Evolutionary conservation across 2,113 vertebrate species (phyloP).

Genomic region (Tachuris rubrigastra): DNA sequence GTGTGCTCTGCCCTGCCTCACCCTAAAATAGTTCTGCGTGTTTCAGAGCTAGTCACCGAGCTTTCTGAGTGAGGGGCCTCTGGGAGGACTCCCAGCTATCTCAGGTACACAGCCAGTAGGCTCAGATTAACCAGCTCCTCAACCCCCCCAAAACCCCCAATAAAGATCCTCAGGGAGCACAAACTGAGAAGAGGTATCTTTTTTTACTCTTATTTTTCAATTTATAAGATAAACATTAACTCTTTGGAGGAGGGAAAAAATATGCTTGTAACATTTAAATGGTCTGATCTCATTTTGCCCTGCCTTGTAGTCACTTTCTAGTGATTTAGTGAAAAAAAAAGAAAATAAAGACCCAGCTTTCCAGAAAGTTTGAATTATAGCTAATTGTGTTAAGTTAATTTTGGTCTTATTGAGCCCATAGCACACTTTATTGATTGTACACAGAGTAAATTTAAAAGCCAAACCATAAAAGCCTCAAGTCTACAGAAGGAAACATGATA

Average conservation of each 20-base stretch:
- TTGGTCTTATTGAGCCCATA: slow-evolving; percentile 4
- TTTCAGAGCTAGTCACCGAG: rapidly evolving
- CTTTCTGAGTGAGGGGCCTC: background rate
- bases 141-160: background rate
- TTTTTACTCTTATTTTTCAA: background rate
- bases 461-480: slow-evolving; percentile 40
- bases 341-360: background rate
- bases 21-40: background rate
- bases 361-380: slow-evolving; percentile 34
- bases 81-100: background rate
- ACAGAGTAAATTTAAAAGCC: slow-evolving; percentile 48
- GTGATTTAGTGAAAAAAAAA: background rate
- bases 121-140: background rate
- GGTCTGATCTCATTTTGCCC: background rate
- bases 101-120: background rate
- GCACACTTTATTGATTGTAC: slow-evolving; percentile 19
- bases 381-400: slow-evolving; percentile 50
- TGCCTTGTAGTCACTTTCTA: background rate
- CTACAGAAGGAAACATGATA: slow-evolving; percentile 44
- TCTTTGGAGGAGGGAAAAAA: background rate
- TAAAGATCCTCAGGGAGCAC: background rate
- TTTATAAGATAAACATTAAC: background rate
- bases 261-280: background rate
- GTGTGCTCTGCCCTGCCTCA: background rate
- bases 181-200: background rate